Base-by-base conservation (phyloP, 2,797 vertebrate species). In the Falco cherrug region DNA sequence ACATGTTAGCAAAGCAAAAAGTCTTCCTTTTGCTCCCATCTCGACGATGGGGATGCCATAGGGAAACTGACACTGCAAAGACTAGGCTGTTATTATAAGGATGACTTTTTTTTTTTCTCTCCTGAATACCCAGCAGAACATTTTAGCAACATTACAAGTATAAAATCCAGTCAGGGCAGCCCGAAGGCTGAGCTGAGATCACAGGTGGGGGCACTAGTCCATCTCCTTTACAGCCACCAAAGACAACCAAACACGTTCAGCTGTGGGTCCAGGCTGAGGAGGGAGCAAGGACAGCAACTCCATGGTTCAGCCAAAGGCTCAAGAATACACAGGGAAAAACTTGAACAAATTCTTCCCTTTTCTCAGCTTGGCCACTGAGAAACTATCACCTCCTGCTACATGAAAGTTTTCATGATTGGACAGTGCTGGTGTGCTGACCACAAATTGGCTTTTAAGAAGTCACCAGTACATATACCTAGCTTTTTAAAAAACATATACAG, bases 41-140 rank as follows among this genome's bases (percentile, higher is more conserved):
- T 12, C 10, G 0, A 37, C 3, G 29, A 2, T 6, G n/a, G n/a
- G 4, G 2, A 45, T 11, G 31, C 7, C 17, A 11, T 2, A 16
- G 18, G 17, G 43, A 67, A 67, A 41, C 1, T 9, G 13, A 13
- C 43, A 2, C 13, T 24, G 13, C 14, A 43, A 12, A n/a, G 31
- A 5, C 1, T 19, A 16, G 12, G 12, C 4, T 45, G 6, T 3
- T 3, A 13, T 21, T 37, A 64, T 21, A 73, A 45, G 13, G 13
- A 37, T 15, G 11, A 9, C 51, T 11, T 3, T 24, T 56, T 33
- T 18, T 59, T 16, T 12, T 13, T 13, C 39, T 41, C 39, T 16
- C 2, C 20, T 68, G 19, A 31, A 16, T 53, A 16, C 3, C 3
- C 22, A 50, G 10, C 6, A 73, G 37, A 60, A 63, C 3, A 20